Evolutionary conservation across 2,888 invertebrate species (phyloP), one percentile per base, ranked within the genome.

Genomic region (Chirona hameri): DNA sequence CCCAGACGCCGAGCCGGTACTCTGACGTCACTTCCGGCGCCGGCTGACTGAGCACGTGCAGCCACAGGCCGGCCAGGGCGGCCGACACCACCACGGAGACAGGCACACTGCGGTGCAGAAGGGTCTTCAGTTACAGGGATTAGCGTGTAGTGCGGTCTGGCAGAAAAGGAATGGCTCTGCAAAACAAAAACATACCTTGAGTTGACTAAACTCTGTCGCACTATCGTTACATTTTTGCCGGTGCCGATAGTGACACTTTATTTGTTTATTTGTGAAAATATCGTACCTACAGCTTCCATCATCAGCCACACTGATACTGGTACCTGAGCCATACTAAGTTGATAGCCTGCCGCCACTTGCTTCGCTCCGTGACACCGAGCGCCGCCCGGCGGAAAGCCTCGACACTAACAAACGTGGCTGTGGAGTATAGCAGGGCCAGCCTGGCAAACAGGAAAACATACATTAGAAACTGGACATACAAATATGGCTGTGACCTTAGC

Each of bases 1-100:
- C 79, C 21, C 12, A n/a, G n/a, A 79, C 79, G 48, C 48, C 79
- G 31, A 52, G 48, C n/a, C n/a, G 14, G 48, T 79, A 79, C 48
- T 52, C 79, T 18, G 79, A n/a, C 48, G 79, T 52, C 48, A 79
- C 72, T 12, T 18, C 18, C 4, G 31, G 18, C 18, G 15, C 31
- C 48, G 79, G 79, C 79, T 48, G 48, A 15, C 79, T 79, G n/a
- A 79, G 79, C 48, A 48, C 48, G 79, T 79, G 48, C 79, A 48
- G 48, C 79, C 79, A 79, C 0, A 48, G n/a, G 24, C 79, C 48
- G 14, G 79, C 79, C 3, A 46, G 48, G 10, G 15, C 79, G 27
- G 48, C 48, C 24, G 79, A 48, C n/a, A 79, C 79, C n/a, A 52
- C n/a, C 48, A 27, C 48, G 1, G 48, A 79, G 15, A 48, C 48